phyloP scores from a whole-genome alignment of 2,888 invertebrate species.

The Ferrisia virgata region DNA sequence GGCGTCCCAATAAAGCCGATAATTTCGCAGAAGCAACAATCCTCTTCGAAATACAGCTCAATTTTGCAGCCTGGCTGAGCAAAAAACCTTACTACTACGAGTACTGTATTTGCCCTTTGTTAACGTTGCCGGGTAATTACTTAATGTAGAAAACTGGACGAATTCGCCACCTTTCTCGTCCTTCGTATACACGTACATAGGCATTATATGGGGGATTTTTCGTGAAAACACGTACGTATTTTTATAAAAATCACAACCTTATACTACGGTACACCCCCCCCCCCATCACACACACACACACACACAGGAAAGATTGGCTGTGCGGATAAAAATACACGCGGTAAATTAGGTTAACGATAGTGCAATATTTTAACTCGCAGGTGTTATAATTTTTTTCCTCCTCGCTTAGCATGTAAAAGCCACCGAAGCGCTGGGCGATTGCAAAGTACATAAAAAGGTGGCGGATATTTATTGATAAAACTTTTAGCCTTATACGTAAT shows the following conservation, averaged over 20 bases:
- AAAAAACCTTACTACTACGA: too few species aligned
- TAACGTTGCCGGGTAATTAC: too few species aligned
- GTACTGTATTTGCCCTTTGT: too few species aligned
- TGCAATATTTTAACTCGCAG: constrained; percentile 23
- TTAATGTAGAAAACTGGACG: too few species aligned
- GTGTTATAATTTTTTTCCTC: constrained; percentile 26
- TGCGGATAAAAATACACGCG: background rate
- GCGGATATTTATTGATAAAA: constrained; percentile 17
- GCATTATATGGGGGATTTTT: too few species aligned
- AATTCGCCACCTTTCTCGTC: background rate
- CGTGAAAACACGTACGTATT: background rate
- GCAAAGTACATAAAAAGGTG: background rate
- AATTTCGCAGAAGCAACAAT: too few species aligned
- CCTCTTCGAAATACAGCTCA: too few species aligned
- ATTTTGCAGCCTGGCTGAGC: too few species aligned
- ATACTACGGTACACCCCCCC: too few species aligned
- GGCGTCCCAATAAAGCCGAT: too few species aligned
- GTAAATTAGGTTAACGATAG: constrained; percentile 15
- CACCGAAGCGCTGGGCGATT: background rate
- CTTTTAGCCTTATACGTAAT: background rate
- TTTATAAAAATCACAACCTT: background rate
- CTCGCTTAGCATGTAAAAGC: background rate
- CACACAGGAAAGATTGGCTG: background rate
- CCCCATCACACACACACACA: too few species aligned
- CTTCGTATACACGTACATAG: too few species aligned